A percentile compares a stretch with the other conserved stretches of the same genome.
These are phyloP conservation scores for Spialia ferax DNA, from an alignment of 2,888 invertebrate species.

Conservation along the genomic window DNA sequence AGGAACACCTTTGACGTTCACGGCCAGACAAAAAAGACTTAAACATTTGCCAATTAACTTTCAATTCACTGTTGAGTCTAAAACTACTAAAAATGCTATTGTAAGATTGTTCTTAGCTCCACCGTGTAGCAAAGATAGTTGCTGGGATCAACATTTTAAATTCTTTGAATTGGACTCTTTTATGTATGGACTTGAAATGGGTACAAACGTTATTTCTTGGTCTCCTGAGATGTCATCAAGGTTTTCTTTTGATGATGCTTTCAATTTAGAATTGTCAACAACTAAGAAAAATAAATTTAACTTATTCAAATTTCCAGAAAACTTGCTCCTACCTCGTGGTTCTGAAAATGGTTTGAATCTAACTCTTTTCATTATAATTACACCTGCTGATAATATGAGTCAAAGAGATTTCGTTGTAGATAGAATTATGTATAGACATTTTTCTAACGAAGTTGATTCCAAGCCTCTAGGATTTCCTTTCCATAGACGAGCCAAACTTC, in stretches of 20 bases:
- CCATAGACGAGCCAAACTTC: constrained; percentile 60
- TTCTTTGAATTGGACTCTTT: constrained; percentile 74
- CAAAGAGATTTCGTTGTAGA: constrained; percentile 50
- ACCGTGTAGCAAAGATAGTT: constrained; percentile 57
- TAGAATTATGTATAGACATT: constrained; percentile 53
- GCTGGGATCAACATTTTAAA: constrained; percentile 61
- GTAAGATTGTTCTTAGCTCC: constrained; percentile 75
- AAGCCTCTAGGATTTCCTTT: constrained; percentile 79
- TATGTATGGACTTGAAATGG: constrained; percentile 56
- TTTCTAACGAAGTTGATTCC: constrained; percentile 58
- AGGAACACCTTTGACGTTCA: constrained; percentile 51
- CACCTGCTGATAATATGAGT: constrained; percentile 54
- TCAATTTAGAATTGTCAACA: constrained; percentile 55
- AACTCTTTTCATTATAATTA: constrained; percentile 73
- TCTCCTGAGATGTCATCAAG: constrained; percentile 58
- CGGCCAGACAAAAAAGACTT: constrained; percentile 70
- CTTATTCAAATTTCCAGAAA: constrained; percentile 72
- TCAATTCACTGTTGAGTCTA: constrained; percentile 64
- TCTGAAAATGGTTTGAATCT: constrained; percentile 66
- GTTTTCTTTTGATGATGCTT: constrained; percentile 62
- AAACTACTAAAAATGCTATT: constrained; percentile 53
- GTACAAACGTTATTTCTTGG: constrained; percentile 67
- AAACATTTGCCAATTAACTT: constrained; percentile 64
- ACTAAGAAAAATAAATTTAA: constrained; percentile 57
- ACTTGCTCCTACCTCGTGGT: constrained; percentile 71